Conservation (phyloP, 2,113 vertebrate genomes). For the Abramis brama region DNA sequence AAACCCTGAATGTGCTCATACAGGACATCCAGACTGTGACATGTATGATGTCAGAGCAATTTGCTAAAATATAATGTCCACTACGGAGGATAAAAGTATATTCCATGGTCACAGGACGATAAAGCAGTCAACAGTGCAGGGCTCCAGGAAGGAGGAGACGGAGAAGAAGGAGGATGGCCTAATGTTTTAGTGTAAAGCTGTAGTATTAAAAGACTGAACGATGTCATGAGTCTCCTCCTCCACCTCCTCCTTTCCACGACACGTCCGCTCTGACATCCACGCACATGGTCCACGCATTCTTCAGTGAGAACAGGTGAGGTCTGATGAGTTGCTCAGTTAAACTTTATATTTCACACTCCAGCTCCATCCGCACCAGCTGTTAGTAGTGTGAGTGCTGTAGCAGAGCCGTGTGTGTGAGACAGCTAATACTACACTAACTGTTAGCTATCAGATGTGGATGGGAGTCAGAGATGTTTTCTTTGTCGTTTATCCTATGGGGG, state of each 20-base stretch:
- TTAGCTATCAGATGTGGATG: background rate
- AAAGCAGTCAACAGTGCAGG: background rate
- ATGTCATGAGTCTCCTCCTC: background rate
- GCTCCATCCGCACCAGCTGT: background rate
- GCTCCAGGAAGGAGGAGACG: background rate
- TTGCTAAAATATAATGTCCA: no score
- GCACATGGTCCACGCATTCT: conserved; percentile 3
- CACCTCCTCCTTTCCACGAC: conserved; percentile 2
- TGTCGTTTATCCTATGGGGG: background rate
- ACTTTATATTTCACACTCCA: background rate
- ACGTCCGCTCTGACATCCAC: background rate
- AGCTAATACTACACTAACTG: background rate
- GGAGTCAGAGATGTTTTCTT: background rate
- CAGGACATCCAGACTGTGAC: no score
- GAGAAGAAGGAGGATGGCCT: background rate
- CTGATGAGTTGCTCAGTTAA: background rate
- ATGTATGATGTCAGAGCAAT: no score
- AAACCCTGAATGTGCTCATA: no score
- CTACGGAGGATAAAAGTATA: no score
- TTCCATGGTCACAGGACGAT: no score
- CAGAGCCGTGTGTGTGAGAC: background rate
- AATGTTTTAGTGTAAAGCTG: background rate
- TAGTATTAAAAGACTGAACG: background rate
- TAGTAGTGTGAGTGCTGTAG: background rate
- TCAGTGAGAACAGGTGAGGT: background rate